These are phyloP conservation scores for Phyllotis vaccarum DNA, from an alignment of 2,797 vertebrate species.

Conservation along the genomic window DNA sequence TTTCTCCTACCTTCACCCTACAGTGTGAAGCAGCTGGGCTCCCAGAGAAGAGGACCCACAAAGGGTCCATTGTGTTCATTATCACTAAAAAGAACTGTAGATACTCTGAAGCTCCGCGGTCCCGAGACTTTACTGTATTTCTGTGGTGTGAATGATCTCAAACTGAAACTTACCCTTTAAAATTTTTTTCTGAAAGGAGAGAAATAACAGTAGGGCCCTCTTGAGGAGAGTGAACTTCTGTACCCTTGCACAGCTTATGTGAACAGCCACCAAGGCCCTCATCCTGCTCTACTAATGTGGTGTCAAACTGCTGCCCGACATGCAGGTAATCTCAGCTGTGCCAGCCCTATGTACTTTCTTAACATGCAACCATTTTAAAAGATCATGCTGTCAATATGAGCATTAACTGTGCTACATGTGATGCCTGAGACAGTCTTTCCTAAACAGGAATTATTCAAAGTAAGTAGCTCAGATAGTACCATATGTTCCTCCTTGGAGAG, in stretches of 20 bases:
- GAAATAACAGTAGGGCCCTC: background rate
- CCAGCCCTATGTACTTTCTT: background rate
- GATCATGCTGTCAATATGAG: background rate
- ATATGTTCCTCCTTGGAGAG: background rate
- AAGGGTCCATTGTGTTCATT: background rate
- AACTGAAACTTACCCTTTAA: conserved; percentile 9
- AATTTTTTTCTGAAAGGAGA: background rate
- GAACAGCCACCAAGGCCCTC: background rate
- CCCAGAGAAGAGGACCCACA: background rate
- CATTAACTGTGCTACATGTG: background rate
- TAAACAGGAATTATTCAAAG: background rate
- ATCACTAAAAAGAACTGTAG: background rate
- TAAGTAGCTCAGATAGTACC: background rate
- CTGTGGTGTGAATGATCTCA: background rate
- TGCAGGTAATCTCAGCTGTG: background rate
- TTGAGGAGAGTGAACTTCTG: background rate
- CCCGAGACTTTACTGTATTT: background rate
- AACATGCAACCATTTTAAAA: background rate
- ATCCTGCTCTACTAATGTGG: background rate
- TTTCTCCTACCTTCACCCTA: background rate
- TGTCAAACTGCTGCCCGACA: background rate
- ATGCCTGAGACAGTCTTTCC: background rate
- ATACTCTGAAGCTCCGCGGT: background rate
- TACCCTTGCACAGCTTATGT: background rate
- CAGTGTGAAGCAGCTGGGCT: background rate